Evolutionary conservation across 2,797 vertebrate species (phyloP).

Genomic region (Pantherophis vulpinus): DNA sequence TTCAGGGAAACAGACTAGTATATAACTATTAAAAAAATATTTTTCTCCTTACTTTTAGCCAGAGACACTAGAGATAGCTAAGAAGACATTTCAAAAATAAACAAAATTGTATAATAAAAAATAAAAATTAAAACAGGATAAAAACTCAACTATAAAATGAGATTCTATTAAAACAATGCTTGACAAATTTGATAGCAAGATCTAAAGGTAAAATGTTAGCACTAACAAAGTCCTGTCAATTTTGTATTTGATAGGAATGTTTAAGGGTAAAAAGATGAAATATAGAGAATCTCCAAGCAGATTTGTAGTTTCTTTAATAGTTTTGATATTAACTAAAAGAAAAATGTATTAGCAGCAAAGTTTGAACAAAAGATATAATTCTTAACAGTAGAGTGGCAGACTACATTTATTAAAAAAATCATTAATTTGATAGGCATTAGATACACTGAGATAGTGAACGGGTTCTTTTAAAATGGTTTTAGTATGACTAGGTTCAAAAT

Average conservation of each 20-base stretch:
- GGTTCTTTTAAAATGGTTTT: neutral
- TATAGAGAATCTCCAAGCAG: neutral
- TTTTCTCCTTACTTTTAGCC: neutral
- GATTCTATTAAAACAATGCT: neutral
- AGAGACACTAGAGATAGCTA: neutral
- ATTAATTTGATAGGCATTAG: neutral
- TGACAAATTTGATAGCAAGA: neutral
- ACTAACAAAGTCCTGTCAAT: neutral
- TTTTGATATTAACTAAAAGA: neutral
- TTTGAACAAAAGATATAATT: neutral
- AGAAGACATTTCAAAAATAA: constrained; percentile 1
- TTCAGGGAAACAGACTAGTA: too few species aligned
- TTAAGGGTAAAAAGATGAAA: neutral
- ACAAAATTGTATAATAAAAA: neutral
- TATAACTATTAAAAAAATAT: neutral
- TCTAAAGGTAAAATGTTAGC: neutral
- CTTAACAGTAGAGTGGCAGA: neutral
- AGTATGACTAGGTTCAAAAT: neutral
- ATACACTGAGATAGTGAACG: neutral
- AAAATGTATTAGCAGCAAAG: neutral
- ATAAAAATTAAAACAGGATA: constrained; percentile 8
- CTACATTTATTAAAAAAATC: neutral
- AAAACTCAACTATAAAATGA: constrained; percentile 1
- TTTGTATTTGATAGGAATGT: neutral
- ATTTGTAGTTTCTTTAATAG: neutral